Evolutionary conservation across 2,797 vertebrate genomes (phyloP).

Genomic region (Poecile montanus): DNA sequence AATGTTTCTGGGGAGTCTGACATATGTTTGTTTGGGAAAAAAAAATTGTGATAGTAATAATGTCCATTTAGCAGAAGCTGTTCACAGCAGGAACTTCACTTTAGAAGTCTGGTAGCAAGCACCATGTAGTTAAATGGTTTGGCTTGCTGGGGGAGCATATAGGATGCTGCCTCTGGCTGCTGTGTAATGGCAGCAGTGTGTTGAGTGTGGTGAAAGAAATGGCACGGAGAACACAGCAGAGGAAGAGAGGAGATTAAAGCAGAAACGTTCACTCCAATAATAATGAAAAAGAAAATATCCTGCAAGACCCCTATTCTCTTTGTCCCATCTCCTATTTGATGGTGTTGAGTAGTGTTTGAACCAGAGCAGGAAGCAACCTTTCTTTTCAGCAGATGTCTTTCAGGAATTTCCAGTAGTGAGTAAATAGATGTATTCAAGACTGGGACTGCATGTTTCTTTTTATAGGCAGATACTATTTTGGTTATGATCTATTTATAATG

Average conservation of each 20-base stretch:
- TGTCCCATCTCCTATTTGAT: not conserved
- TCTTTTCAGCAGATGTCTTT: not conserved
- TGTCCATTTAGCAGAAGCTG: not conserved
- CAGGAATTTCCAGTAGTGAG: constrained; percentile 19
- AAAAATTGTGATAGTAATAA: not conserved
- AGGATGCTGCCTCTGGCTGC: not conserved
- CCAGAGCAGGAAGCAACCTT: not conserved
- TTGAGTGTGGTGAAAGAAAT: not conserved
- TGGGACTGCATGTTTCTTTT: constrained; percentile 18
- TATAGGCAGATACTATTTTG: constrained; percentile 47
- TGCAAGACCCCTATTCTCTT: not conserved
- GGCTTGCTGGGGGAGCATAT: not conserved
- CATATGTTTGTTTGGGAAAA: not conserved
- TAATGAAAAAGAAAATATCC: not conserved
- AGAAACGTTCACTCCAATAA: not conserved
- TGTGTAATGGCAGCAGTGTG: not conserved
- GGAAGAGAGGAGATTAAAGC: not conserved
- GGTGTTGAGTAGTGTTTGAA: not conserved
- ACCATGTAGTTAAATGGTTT: not conserved
- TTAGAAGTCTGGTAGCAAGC: not conserved
- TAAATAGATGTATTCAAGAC: not conserved
- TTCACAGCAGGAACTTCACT: not conserved
- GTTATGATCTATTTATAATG: constrained; percentile 25
- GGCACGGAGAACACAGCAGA: not conserved
- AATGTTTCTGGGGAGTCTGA: not conserved